Evolutionary conservation across 2,113 vertebrate genomes (phyloP).

Genomic region (Micromys minutus): DNA sequence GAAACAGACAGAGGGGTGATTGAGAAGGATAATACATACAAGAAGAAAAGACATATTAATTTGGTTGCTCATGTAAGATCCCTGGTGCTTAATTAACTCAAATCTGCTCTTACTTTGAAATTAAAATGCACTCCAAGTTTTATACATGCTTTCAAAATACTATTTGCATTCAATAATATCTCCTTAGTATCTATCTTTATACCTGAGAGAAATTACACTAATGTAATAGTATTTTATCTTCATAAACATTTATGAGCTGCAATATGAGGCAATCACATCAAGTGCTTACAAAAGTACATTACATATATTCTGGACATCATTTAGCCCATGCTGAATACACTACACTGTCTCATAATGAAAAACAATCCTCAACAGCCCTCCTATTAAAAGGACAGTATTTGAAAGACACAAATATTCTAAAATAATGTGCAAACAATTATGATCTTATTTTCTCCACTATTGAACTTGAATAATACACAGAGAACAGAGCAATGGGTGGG

Average conservation of each 20-base stretch:
- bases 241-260: slow-evolving; percentile 72
- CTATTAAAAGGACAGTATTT: neutral
- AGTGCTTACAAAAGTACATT: slow-evolving; percentile 68
- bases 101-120: slow-evolving; percentile 66
- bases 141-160: slow-evolving; percentile 63
- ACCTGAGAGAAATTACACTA: slow-evolving; percentile 76
- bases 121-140: slow-evolving; percentile 72
- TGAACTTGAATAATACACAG: neutral
- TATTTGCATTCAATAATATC: slow-evolving; percentile 65
- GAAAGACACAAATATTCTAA: slow-evolving; percentile 13
- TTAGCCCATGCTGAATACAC: slow-evolving; percentile 45
- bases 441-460: neutral
- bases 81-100: slow-evolving; percentile 70
- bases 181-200: slow-evolving; percentile 59
- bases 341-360: slow-evolving; percentile 11
- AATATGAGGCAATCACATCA: slow-evolving; percentile 62
- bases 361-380: slow-evolving; percentile 55
- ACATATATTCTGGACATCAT: slow-evolving; percentile 48
- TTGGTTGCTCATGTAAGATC: slow-evolving; percentile 30
- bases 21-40: neutral
- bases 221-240: slow-evolving; percentile 69
- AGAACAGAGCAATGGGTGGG: neutral
- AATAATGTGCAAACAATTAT: neutral
- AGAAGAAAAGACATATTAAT: slow-evolving; percentile 12
- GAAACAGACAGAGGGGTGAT: rapidly evolving